A percentile compares a stretch with the other conserved stretches of the same genome.
These are phyloP conservation scores for Caenorhabditis sulstoni DNA, from an alignment of 2,888 invertebrate species.

Conservation along the genomic window DNA sequence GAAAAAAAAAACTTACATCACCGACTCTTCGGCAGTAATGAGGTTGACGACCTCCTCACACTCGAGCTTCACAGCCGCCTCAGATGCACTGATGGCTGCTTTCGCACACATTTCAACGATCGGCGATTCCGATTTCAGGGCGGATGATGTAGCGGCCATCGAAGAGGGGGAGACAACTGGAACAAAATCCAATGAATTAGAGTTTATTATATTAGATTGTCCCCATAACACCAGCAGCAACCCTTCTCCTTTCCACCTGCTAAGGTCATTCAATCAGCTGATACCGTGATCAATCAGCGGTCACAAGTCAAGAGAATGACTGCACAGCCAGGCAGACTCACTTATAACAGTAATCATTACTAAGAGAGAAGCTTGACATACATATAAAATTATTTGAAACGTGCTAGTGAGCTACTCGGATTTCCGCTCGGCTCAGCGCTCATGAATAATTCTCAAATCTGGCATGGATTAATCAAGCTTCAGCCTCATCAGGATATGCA, in stretches of 20 bases:
- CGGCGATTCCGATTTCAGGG: conserved; percentile 39
- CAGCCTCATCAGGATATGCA: conserved; percentile 20
- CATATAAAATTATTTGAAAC: background rate
- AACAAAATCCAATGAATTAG: conserved; percentile 4
- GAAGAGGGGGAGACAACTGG: conserved; percentile 65
- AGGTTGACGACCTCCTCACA: conserved; percentile 63
- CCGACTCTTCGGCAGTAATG: conserved; percentile 32
- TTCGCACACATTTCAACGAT: conserved; percentile 67
- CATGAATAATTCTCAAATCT: conserved; percentile 31
- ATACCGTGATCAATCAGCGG: conserved; percentile 15
- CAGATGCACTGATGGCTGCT: conserved; percentile 67
- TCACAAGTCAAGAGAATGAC: background rate
- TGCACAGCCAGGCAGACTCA: background rate
- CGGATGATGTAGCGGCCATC: conserved; percentile 54
- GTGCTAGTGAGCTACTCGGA: background rate
- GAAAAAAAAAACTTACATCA: conserved; percentile 23
- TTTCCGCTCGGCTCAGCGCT: conserved; percentile 1
- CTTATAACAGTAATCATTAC: background rate
- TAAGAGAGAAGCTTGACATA: background rate
- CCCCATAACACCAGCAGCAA: background rate
- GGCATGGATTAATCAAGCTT: conserved; percentile 7
- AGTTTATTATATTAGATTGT: background rate
- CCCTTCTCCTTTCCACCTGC: background rate
- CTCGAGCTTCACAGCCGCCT: conserved; percentile 72
- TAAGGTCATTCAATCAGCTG: conserved; percentile 23